These are phyloP conservation scores for Macquaria ambigua DNA, from an alignment of 2,113 vertebrate species.

Conservation along the genomic window DNA sequence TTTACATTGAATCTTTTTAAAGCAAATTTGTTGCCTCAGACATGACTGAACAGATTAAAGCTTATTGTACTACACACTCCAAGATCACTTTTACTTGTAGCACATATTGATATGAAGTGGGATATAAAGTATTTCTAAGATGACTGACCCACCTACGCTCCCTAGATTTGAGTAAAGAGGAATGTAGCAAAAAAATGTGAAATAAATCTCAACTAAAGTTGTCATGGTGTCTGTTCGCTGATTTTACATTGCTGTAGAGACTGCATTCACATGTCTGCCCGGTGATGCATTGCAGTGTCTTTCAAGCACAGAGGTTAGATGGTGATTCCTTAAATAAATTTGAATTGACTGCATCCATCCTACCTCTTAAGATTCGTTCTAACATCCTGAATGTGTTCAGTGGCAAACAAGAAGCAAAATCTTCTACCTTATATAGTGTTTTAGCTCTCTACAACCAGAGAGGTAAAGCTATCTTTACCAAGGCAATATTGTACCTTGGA, in stretches of 20 bases:
- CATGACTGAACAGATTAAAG: conserved; percentile 78
- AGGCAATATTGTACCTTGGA: conserved; percentile 63
- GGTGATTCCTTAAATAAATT: neutral
- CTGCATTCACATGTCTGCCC: conserved; percentile 2
- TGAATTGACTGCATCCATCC: conserved; percentile 11
- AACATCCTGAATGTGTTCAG: conserved; percentile 1
- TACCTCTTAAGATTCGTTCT: neutral
- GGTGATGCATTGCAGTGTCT: neutral
- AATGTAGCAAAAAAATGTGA: conserved; percentile 78
- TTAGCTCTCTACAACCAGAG: conserved; percentile 33
- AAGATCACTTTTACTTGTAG: conserved; percentile 74
- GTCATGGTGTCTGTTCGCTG: conserved; percentile 62
- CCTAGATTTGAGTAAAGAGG: conserved; percentile 79
- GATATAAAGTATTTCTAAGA: conserved; percentile 77
- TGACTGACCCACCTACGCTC: conserved; percentile 75
- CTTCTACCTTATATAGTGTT: conserved; percentile 24
- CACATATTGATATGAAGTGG: conserved; percentile 76
- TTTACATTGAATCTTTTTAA: conserved; percentile 81
- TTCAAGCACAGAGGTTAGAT: conserved; percentile 4
- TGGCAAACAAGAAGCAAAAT: neutral
- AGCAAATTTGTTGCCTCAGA: conserved; percentile 75
- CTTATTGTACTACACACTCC: conserved; percentile 75
- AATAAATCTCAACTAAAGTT: conserved; percentile 80
- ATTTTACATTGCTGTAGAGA: conserved; percentile 54
- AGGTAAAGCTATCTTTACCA: conserved; percentile 51